Evolutionary conservation across 2,888 invertebrate genomes (phyloP).

Genomic region (Dione juno): DNA sequence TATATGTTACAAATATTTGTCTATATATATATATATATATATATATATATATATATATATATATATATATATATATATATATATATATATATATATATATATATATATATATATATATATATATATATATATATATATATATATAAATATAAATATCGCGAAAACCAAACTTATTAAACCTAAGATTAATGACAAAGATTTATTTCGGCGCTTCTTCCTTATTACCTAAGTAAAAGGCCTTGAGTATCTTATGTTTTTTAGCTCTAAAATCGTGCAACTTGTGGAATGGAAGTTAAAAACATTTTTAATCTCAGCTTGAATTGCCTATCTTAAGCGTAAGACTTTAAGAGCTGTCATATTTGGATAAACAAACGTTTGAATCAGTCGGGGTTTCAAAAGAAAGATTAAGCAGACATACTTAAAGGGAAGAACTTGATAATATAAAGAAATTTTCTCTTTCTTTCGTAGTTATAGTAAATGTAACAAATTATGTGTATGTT

Average conservation of each 20-base stretch:
- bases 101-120: no score
- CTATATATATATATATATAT: no score
- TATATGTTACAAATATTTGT: no score
- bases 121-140: no score
- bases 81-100: no score
- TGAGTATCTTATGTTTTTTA: conserved; percentile 17
- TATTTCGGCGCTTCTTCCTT: conserved; percentile 32
- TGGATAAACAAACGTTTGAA: conserved; percentile 18
- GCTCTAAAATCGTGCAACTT: conserved; percentile 25
- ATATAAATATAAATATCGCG: not conserved
- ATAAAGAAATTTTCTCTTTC: not conserved
- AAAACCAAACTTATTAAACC: no score
- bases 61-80: no score
- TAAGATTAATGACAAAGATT: conserved; percentile 36
- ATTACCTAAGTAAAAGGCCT: conserved; percentile 20
- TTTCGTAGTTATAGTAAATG: not conserved
- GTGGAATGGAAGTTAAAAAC: conserved; percentile 31
- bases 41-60: no score
- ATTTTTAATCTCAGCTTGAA: conserved; percentile 30
- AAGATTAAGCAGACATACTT: conserved; percentile 17
- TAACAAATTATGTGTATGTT: not conserved
- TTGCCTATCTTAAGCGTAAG: conserved; percentile 31
- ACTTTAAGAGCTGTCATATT: conserved; percentile 35
- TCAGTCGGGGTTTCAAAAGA: conserved; percentile 18
- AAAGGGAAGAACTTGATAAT: conserved; percentile 10